Evolutionary conservation across 2,113 vertebrate genomes (phyloP).

Genomic region (Aviceda subcristata): DNA sequence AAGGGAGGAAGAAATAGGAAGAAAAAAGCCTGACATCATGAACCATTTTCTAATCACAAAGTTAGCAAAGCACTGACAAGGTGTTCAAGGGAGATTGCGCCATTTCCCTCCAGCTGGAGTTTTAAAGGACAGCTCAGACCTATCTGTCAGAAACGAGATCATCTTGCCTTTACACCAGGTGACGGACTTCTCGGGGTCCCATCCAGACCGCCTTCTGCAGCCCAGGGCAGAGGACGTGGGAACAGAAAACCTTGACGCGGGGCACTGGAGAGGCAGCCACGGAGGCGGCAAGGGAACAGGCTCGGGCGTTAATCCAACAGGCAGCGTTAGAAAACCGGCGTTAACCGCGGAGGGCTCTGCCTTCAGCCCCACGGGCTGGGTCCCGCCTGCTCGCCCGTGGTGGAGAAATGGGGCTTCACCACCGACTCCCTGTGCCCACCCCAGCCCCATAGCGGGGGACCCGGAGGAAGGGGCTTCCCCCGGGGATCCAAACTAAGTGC

Average conservation of each 20-base stretch:
- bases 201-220: background rate
- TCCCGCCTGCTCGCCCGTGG: fast-evolving
- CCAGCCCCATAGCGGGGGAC: background rate
- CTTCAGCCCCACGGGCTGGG: background rate
- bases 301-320: fast-evolving
- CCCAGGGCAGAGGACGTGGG: background rate
- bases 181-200: background rate
- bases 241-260: background rate
- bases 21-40: background rate
- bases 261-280: background rate
- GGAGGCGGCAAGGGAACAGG: background rate
- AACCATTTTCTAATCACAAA: background rate
- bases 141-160: background rate
- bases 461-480: background rate
- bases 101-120: background rate
- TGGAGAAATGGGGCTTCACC: too few relatives aligned
- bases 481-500: background rate
- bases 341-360: fast-evolving
- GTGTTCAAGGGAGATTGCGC: background rate
- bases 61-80: background rate
- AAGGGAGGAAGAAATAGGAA: background rate
- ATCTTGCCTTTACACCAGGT: background rate
- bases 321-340: fast-evolving
- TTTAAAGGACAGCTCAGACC: background rate
- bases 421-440: fast-evolving